Evolutionary conservation across 2,113 vertebrate genomes (phyloP).

Genomic region (Falco punctatus): DNA sequence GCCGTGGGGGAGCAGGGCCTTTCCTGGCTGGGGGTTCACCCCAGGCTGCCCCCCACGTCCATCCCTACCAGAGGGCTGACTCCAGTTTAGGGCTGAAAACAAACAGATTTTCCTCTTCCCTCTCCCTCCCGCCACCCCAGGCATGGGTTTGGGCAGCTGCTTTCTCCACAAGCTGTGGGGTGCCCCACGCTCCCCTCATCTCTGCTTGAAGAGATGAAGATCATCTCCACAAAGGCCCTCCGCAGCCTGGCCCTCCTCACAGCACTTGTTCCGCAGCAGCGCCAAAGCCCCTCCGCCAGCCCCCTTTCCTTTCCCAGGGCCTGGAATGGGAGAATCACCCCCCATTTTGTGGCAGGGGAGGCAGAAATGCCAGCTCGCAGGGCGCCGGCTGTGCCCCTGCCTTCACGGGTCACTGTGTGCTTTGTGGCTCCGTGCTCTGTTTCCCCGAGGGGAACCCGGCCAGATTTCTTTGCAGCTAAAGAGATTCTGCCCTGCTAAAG

Average conservation of each 20-base stretch:
- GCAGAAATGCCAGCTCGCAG: background rate
- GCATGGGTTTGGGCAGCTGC: background rate
- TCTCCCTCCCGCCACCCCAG: background rate
- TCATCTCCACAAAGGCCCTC: background rate
- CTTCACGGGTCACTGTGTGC: background rate
- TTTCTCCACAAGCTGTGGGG: fast-evolving
- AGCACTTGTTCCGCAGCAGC: background rate
- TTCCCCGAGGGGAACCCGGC: background rate
- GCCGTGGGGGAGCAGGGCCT: background rate
- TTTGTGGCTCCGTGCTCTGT: background rate
- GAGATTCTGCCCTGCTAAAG: background rate
- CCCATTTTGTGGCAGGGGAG: background rate
- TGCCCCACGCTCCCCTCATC: background rate
- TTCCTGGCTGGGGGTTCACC: background rate
- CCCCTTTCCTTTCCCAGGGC: background rate
- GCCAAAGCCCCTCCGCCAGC: background rate
- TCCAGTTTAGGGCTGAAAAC: background rate
- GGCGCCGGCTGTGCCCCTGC: background rate
- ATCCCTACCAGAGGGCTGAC: background rate
- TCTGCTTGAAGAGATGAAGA: background rate
- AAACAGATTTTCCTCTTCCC: background rate
- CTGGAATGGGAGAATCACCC: background rate
- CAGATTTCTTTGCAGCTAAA: background rate
- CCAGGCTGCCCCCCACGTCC: background rate
- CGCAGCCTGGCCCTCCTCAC: background rate